Evolutionary conservation across 2,888 invertebrate species (phyloP).

Genomic region (Ditylenchus weischeri): DNA sequence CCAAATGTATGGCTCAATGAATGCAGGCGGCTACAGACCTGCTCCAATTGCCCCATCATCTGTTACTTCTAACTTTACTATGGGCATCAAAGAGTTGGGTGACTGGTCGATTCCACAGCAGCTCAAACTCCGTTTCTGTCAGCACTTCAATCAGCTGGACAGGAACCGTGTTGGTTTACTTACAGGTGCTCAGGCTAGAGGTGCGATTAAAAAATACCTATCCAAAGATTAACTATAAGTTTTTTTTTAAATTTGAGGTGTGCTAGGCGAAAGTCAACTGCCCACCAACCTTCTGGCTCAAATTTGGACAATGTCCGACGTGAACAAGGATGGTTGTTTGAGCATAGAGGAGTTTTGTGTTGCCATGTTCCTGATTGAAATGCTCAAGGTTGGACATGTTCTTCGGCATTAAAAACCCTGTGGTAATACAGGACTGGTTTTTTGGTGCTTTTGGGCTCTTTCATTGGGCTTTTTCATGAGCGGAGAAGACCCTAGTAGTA

Average conservation of each 20-base stretch:
- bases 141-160: constrained; percentile 56
- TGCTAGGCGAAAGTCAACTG: constrained; percentile 86
- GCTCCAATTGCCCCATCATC: constrained; percentile 1
- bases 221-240: too few species aligned
- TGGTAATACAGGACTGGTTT: too few species aligned
- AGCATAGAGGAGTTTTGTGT: constrained; percentile 95
- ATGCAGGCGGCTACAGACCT: background rate
- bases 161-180: constrained; percentile 42
- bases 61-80: constrained; percentile 19
- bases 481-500: too few species aligned
- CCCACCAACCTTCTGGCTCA: constrained; percentile 86
- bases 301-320: constrained; percentile 89
- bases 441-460: too few species aligned
- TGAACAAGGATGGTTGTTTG: constrained; percentile 80
- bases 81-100: constrained; percentile 41
- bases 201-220: background rate
- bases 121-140: constrained; percentile 52
- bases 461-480: too few species aligned
- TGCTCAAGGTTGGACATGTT: constrained; percentile 45
- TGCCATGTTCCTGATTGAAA: constrained; percentile 90
- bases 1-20: background rate
- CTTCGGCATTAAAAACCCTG: too few species aligned
- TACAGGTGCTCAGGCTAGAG: constrained; percentile 43
- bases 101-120: constrained; percentile 57
- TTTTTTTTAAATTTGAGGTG: constrained; percentile 62